These are phyloP conservation scores for Xenopus petersii DNA, from an alignment of 2,797 vertebrate genomes.

Conservation along the genomic window DNA sequence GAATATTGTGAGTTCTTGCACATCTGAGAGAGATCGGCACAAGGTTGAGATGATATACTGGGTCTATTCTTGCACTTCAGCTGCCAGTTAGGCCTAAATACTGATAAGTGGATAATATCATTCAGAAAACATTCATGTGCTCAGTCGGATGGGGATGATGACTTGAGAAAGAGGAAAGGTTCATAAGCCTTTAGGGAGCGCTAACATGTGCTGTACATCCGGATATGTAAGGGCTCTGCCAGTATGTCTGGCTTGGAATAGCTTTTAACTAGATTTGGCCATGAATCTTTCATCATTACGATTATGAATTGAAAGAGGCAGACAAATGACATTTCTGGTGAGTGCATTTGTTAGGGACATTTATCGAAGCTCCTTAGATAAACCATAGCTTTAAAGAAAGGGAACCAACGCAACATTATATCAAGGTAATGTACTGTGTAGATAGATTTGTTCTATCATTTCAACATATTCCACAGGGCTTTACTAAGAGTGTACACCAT, in stretches of 20 bases:
- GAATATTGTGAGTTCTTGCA: no score
- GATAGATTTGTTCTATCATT: no score
- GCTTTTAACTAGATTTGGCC: conserved; percentile 11
- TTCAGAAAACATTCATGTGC: not conserved
- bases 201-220: not conserved
- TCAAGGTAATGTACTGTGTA: no score
- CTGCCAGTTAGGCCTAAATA: not conserved
- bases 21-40: no score
- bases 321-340: not conserved
- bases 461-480: no score
- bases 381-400: not conserved
- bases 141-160: not conserved
- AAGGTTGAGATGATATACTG: no score
- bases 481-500: no score
- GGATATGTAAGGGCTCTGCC: conserved; percentile 5
- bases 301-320: not conserved
- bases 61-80: no score
- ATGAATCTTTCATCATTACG: conserved; percentile 23
- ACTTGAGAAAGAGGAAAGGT: not conserved
- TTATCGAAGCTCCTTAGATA: not conserved
- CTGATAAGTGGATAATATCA: conserved; percentile 6
- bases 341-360: not conserved
- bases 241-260: not conserved
- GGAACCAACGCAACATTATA: no score
- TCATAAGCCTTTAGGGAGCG: conserved; percentile 1